These are phyloP conservation scores for Podarcis cretensis DNA, from an alignment of 2,113 vertebrate species.

Conservation along the genomic window DNA sequence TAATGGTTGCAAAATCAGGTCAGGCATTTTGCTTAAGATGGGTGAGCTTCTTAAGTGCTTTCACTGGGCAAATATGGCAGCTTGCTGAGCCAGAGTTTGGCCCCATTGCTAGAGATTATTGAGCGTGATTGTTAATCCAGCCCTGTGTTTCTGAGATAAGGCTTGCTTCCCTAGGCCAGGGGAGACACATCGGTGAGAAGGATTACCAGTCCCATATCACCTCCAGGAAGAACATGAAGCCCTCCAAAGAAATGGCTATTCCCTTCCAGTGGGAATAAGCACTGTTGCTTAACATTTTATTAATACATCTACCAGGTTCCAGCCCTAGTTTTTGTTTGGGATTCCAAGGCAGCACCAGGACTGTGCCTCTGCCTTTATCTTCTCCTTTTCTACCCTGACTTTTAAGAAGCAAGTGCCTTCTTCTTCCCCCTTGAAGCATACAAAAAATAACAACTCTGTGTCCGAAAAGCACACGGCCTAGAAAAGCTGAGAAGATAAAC, in stretches of 20 bases:
- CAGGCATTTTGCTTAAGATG: neutral
- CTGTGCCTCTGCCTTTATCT: conserved; percentile 44
- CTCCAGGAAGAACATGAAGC: neutral
- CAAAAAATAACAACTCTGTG: conserved; percentile 4
- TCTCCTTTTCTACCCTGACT: conserved; percentile 55
- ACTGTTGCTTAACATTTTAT: neutral
- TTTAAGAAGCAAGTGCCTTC: conserved; percentile 62
- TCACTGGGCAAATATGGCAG: too few species aligned
- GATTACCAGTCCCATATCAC: neutral
- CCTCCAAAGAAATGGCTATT: neutral
- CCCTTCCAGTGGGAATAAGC: rapidly evolving
- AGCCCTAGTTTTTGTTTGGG: neutral
- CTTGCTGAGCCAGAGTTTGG: neutral
- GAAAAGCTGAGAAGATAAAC: conserved; percentile 61
- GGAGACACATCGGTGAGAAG: neutral
- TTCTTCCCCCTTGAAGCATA: conserved; percentile 56
- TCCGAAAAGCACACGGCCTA: conserved; percentile 27
- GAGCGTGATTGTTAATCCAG: neutral
- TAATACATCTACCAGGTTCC: neutral
- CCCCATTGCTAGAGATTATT: neutral
- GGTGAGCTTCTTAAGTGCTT: neutral
- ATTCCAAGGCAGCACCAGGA: conserved; percentile 29
- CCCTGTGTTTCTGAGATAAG: neutral
- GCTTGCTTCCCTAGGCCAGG: neutral
- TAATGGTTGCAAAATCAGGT: neutral